Percentiles rank a stretch among this genome's conserved stretches.
phyloP scores from a whole-genome alignment of 2,113 vertebrate genomes.

The Dissostichus mawsoni region DNA sequence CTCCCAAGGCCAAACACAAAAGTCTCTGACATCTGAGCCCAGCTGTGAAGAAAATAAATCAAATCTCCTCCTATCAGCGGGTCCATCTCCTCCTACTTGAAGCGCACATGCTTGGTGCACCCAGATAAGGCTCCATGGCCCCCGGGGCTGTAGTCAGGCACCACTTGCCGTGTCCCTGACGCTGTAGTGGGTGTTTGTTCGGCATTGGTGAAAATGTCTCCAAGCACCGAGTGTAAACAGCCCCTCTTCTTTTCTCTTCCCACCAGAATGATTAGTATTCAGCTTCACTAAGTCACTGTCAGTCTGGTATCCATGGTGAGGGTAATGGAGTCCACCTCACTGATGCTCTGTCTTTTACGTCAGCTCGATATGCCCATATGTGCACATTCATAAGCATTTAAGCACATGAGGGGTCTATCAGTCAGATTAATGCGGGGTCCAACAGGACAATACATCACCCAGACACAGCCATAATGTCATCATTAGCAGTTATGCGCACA shows the following conservation, averaged over 20 bases:
- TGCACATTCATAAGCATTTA: slow-evolving; percentile 12
- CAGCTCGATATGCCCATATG: slow-evolving; percentile 53
- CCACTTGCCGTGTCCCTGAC: slow-evolving; percentile 32
- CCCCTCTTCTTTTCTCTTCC: slow-evolving; percentile 33
- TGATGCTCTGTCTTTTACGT: slow-evolving; percentile 52
- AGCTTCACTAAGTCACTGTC: slow-evolving; percentile 59
- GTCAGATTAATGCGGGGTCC: not conserved
- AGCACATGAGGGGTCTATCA: not conserved
- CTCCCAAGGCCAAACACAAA: slow-evolving; percentile 36
- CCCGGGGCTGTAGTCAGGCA: slow-evolving; percentile 18
- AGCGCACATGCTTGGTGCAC: slow-evolving; percentile 39
- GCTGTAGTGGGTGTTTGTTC: slow-evolving; percentile 38
- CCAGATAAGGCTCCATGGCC: slow-evolving; percentile 55
- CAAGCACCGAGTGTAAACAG: slow-evolving; percentile 13
- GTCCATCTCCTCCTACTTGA: slow-evolving; percentile 66
- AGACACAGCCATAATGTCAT: not conserved
- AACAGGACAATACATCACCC: slow-evolving; percentile 10
- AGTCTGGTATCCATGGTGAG: slow-evolving; percentile 78
- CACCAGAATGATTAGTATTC: slow-evolving; percentile 69
- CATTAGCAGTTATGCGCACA: not conserved
- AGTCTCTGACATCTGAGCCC: slow-evolving; percentile 40
- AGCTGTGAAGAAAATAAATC: slow-evolving; percentile 61
- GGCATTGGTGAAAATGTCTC: slow-evolving; percentile 48
- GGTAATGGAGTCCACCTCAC: slow-evolving; percentile 60
- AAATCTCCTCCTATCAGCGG: slow-evolving; percentile 64